A percentile compares a stretch with the other conserved stretches of the same genome.
Evolutionary conservation across 53 echinoderm and acorn worm species (phyloP).

Genomic region (Echinarachnius parma): DNA sequence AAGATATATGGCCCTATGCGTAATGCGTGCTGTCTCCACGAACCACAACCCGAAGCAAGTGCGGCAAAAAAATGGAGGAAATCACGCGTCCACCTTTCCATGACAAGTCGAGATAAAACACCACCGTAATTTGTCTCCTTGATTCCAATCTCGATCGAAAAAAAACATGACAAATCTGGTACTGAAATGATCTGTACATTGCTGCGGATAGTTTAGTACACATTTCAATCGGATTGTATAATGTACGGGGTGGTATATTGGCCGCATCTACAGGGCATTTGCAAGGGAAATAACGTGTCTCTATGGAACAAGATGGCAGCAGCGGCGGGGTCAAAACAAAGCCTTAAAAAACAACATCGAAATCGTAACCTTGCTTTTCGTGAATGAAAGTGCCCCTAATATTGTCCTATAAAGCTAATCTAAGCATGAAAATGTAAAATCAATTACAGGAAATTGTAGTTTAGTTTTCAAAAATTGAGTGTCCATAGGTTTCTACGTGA

Average conservation of each 20-base stretch:
- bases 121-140: conserved; percentile 29
- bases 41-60: conserved; percentile 60
- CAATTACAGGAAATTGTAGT: conserved; percentile 52
- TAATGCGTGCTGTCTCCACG: conserved; percentile 52
- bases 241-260: conserved; percentile 70
- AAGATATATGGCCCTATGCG: conserved; percentile 3
- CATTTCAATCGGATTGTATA: conserved; percentile 74
- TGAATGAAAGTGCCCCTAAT: conserved; percentile 94
- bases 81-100: conserved; percentile 64
- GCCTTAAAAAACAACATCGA: conserved; percentile 99
- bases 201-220: conserved; percentile 65
- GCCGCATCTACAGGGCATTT: conserved; percentile 68
- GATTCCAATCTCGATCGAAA: conserved; percentile 4
- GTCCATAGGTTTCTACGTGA: conserved; percentile 69
- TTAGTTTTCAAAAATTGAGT: conserved; percentile 53
- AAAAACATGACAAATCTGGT: conserved; percentile 29
- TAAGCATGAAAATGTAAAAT: conserved; percentile 62
- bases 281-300: conserved; percentile 58
- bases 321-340: conserved; percentile 99
- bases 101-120: conserved; percentile 35
- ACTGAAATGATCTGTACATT: conserved; percentile 35
- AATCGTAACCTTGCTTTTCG: conserved; percentile 82
- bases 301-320: conserved; percentile 92
- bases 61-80: conserved; percentile 88
- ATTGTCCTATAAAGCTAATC: conserved; percentile 38